Evolutionary conservation across 2,113 vertebrate species (phyloP).

Genomic region (Hemiprocne comata): DNA sequence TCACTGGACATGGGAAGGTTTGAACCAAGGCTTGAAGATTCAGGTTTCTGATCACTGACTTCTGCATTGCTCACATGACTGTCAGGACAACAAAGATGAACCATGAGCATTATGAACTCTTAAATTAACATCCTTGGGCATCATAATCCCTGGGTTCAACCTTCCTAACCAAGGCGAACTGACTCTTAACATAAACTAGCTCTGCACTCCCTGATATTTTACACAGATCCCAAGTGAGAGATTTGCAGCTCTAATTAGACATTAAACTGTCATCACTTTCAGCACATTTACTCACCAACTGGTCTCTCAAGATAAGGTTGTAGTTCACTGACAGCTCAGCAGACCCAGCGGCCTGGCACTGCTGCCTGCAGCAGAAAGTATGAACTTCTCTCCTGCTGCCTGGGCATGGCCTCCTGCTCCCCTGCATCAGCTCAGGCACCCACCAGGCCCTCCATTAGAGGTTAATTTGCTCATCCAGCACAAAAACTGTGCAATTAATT

Average conservation of each 20-base stretch:
- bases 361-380: background rate
- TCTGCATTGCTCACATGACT: slow-evolving; percentile 80
- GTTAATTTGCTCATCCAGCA: background rate
- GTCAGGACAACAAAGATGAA: slow-evolving; percentile 44
- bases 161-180: background rate
- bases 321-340: background rate
- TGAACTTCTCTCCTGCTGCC: background rate
- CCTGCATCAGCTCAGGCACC: background rate
- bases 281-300: background rate
- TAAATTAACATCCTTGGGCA: background rate
- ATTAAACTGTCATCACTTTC: background rate
- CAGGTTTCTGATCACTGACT: slow-evolving; percentile 77
- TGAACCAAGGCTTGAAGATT: slow-evolving; percentile 77
- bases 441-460: background rate
- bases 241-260: background rate
- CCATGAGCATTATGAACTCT: background rate
- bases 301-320: background rate
- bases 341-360: background rate
- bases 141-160: background rate
- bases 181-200: background rate
- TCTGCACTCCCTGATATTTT: background rate
- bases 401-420: too few species aligned
- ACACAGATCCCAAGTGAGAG: background rate
- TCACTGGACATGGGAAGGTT: slow-evolving; percentile 79
- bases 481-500: background rate